These are phyloP conservation scores for Hippocampus comes DNA, from an alignment of 2,113 vertebrate species.

Conservation along the genomic window DNA sequence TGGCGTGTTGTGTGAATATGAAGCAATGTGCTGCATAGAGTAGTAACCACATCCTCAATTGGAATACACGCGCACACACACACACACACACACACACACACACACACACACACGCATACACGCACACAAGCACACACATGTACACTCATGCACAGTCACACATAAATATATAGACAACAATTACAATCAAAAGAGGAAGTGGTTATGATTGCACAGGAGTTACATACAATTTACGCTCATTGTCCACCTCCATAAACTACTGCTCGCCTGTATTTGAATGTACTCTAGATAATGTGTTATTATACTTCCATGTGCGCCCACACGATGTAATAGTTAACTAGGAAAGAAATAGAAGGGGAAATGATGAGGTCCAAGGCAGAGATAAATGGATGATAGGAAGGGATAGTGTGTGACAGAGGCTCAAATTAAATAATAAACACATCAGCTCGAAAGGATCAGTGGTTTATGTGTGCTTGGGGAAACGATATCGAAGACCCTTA, in stretches of 20 bases:
- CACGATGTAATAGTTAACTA: not conserved
- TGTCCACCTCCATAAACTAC: constrained; percentile 12
- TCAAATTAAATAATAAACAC: no score
- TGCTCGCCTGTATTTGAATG: not conserved
- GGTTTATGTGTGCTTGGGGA: no score
- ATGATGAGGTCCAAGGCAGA: no score
- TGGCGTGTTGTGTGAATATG: not conserved
- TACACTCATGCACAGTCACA: no score
- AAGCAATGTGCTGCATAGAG: not conserved
- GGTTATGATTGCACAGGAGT: constrained; percentile 1
- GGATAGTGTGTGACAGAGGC: no score
- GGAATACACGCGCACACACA: not conserved
- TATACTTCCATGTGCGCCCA: not conserved
- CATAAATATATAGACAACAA: not conserved
- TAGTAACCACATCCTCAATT: not conserved
- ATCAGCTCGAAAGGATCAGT: no score
- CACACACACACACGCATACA: not conserved
- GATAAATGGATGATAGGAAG: no score
- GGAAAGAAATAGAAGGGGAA: not conserved
- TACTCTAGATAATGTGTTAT: not conserved
- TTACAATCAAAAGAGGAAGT: constrained; percentile 29
- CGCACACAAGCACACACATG: not conserved
- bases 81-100: not conserved
- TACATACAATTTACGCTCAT: constrained; percentile 9
- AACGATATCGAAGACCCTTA: no score